These are phyloP conservation scores for Catocala fraxini DNA, from an alignment of 2,888 invertebrate genomes.

Conservation along the genomic window DNA sequence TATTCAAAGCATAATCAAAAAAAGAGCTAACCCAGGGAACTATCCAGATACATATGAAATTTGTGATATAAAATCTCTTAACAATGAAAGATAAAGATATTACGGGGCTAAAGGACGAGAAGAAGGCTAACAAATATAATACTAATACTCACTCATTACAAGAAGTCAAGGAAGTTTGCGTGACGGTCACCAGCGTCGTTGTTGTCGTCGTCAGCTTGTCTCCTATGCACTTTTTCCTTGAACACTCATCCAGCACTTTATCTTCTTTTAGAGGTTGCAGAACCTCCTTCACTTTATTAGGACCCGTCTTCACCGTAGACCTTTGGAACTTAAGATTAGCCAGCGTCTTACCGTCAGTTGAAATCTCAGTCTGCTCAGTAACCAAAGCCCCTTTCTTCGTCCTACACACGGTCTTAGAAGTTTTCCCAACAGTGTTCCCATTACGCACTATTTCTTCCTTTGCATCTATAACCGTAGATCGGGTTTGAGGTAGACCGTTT, in stretches of 20 bases:
- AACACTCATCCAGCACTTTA: slow-evolving; percentile 70
- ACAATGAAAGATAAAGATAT: too few relatives aligned
- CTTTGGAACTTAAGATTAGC: slow-evolving; percentile 81
- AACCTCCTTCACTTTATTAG: slow-evolving; percentile 75
- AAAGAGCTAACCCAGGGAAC: too few relatives aligned
- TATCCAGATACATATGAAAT: too few relatives aligned
- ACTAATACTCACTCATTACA: slow-evolving; percentile 84
- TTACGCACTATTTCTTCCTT: slow-evolving; percentile 75
- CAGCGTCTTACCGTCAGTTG: slow-evolving; percentile 75
- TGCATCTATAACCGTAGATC: slow-evolving; percentile 72
- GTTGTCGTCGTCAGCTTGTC: slow-evolving; percentile 79
- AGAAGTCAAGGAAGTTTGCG: slow-evolving; percentile 79
- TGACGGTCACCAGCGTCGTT: slow-evolving; percentile 80
- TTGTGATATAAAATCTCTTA: too few relatives aligned
- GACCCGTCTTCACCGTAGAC: slow-evolving; percentile 76
- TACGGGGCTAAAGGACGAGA: not conserved
- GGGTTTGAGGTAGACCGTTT: slow-evolving; percentile 77
- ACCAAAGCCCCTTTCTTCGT: slow-evolving; percentile 79
- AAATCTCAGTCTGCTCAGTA: slow-evolving; percentile 81
- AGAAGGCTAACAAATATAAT: not conserved
- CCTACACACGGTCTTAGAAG: slow-evolving; percentile 75
- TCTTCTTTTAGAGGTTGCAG: slow-evolving; percentile 77
- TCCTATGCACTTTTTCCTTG: slow-evolving; percentile 76
- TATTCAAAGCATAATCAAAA: too few relatives aligned
- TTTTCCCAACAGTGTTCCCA: slow-evolving; percentile 79